Percentiles rank a stretch among this genome's conserved stretches.
Evolutionary conservation across 2,888 invertebrate genomes (phyloP).

Genomic region (Ptilodon capucinus): DNA sequence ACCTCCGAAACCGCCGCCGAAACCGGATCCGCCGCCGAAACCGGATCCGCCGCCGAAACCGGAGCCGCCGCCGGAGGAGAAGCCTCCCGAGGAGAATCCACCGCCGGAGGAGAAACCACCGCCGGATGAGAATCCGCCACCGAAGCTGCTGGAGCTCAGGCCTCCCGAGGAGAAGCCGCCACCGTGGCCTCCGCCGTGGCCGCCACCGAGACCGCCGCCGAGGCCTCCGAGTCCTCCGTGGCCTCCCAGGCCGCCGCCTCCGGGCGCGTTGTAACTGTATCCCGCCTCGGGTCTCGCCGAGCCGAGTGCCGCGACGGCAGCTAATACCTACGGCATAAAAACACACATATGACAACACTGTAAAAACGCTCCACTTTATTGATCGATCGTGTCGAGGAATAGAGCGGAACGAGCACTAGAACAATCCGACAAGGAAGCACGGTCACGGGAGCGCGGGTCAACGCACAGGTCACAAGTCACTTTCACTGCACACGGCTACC

Average conservation of each 20-base stretch:
- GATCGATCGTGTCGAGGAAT: slow-evolving; percentile 38
- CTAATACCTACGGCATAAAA: slow-evolving; percentile 70
- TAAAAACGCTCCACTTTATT: slow-evolving; percentile 41
- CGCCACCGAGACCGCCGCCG: slow-evolving; percentile 55
- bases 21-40: slow-evolving; percentile 51
- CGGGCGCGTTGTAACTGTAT: slow-evolving; percentile 81
- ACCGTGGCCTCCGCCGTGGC: slow-evolving; percentile 53
- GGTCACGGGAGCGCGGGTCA: slow-evolving; percentile 58
- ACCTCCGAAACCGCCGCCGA: slow-evolving; percentile 57
- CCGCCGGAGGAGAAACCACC: slow-evolving; percentile 54
- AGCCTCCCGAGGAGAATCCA: slow-evolving; percentile 50
- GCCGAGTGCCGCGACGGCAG: slow-evolving; percentile 81
- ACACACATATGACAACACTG: slow-evolving; percentile 40
- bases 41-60: slow-evolving; percentile 55
- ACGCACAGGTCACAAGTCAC: slow-evolving; percentile 74
- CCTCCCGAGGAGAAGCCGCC: slow-evolving; percentile 61
- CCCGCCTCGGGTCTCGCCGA: slow-evolving; percentile 84
- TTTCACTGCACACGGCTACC: slow-evolving; percentile 77
- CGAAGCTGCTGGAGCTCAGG: slow-evolving; percentile 57
- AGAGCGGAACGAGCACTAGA: slow-evolving; percentile 55
- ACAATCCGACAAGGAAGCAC: slow-evolving; percentile 63
- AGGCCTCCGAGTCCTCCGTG: slow-evolving; percentile 46
- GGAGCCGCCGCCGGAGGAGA: slow-evolving; percentile 47
- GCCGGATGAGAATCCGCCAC: slow-evolving; percentile 42
- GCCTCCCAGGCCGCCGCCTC: slow-evolving; percentile 55